Conservation (phyloP, 2,113 vertebrate genomes). For the Poecile atricapillus region DNA sequence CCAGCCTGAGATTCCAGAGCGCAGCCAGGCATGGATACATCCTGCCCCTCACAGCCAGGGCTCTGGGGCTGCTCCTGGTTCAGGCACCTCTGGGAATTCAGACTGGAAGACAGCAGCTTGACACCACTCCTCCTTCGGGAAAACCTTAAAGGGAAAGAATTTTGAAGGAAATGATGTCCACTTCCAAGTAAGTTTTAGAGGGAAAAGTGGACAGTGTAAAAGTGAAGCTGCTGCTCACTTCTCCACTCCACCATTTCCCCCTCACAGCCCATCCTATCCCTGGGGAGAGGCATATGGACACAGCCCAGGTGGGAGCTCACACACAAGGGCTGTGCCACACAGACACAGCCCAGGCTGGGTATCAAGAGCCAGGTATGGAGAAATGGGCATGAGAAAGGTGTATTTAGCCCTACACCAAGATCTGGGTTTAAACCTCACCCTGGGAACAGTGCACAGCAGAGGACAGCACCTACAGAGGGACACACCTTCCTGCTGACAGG, state of each 20-base stretch:
- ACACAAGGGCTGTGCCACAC: not conserved
- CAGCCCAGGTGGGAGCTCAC: not conserved
- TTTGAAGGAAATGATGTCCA: accelerated
- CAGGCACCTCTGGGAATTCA: not conserved
- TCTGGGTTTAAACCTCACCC: not conserved
- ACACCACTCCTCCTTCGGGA: slow-evolving; percentile 63
- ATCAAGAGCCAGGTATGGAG: not conserved
- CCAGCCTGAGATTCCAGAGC: not conserved
- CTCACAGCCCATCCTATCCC: not conserved
- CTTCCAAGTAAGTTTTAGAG: not conserved
- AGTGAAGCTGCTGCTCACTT: not conserved
- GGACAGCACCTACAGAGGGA: not conserved
- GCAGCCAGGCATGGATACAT: accelerated
- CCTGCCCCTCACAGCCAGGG: not conserved
- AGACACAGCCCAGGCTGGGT: not conserved
- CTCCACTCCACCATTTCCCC: not conserved
- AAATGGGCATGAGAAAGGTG: not conserved
- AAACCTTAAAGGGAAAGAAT: slow-evolving; percentile 50
- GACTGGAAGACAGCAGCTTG: not conserved
- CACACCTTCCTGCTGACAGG: not conserved
- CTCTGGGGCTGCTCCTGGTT: slow-evolving; percentile 1
- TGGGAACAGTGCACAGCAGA: too few relatives aligned
- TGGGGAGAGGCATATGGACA: accelerated
- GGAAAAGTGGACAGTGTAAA: not conserved
- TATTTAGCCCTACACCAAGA: not conserved